These are phyloP conservation scores for Panthera uncia DNA, from an alignment of 2,113 vertebrate genomes.

Conservation along the genomic window DNA sequence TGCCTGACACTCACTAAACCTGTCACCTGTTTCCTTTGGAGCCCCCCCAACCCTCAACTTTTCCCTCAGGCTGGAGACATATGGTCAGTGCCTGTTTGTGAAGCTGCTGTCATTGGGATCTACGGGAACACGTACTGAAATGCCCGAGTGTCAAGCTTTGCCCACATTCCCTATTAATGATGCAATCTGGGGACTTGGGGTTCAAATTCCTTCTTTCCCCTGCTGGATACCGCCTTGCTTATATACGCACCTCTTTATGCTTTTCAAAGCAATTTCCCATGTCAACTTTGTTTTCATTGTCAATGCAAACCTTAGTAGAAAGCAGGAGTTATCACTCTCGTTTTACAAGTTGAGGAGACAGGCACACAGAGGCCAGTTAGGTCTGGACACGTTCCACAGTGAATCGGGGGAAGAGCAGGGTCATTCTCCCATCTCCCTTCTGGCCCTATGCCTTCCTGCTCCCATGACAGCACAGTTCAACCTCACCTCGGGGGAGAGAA, in stretches of 20 bases:
- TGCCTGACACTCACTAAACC: neutral
- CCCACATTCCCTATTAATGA: neutral
- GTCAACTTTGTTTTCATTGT: neutral
- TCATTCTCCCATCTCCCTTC: neutral
- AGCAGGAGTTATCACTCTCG: neutral
- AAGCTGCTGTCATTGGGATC: neutral
- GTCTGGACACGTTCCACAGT: neutral
- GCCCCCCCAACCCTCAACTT: neutral
- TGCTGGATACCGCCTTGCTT: neutral
- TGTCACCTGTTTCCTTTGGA: slow-evolving; percentile 42
- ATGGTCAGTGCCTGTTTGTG: neutral
- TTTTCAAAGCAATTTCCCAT: slow-evolving; percentile 35
- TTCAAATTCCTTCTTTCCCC: slow-evolving; percentile 6
- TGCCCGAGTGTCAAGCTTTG: neutral
- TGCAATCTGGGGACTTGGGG: neutral
- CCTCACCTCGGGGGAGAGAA: neutral
- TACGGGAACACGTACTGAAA: neutral
- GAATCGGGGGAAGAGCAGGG: neutral
- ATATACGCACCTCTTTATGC: neutral
- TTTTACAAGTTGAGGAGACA: slow-evolving; percentile 39
- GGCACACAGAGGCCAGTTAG: neutral
- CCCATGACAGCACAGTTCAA: neutral
- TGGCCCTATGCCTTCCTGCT: neutral
- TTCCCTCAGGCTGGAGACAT: neutral
- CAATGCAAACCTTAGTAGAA: slow-evolving; percentile 13